Evolutionary conservation across 2,888 invertebrate species (phyloP).

Genomic region (Nudaria mundana): DNA sequence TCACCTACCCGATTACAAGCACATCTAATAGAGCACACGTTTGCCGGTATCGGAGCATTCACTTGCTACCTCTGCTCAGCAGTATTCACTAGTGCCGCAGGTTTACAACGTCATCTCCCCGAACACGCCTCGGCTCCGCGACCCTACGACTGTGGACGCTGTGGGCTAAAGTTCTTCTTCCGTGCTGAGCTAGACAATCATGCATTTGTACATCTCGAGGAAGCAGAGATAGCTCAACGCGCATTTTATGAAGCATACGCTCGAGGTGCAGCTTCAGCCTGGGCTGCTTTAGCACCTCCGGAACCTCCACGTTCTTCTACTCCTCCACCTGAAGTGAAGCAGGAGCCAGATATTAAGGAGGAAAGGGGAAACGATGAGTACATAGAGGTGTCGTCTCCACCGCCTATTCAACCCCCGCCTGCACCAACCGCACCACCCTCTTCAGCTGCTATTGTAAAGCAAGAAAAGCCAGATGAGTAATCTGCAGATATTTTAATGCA

Average conservation of each 20-base stretch:
- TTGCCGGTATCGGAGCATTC: constrained; percentile 91
- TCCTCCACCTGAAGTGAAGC: constrained; percentile 50
- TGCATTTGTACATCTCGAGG: constrained; percentile 81
- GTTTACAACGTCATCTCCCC: constrained; percentile 90
- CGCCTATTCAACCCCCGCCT: constrained; percentile 45
- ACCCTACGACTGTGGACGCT: constrained; percentile 92
- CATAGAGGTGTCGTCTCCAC: constrained; percentile 73
- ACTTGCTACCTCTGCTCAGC: constrained; percentile 94
- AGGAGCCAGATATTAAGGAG: constrained; percentile 70
- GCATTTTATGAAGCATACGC: constrained; percentile 75
- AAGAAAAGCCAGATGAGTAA: constrained; percentile 68
- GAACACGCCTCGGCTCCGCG: constrained; percentile 90
- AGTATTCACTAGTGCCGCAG: constrained; percentile 91
- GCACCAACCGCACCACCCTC: constrained; percentile 36
- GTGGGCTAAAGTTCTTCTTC: constrained; percentile 94
- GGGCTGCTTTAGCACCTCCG: constrained; percentile 67
- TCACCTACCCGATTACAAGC: constrained; percentile 88
- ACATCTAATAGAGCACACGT: constrained; percentile 96
- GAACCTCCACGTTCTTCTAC: constrained; percentile 41
- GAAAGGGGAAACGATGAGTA: constrained; percentile 70
- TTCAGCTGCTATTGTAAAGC: constrained; percentile 57
- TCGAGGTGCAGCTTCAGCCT: constrained; percentile 68
- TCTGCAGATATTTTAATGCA: constrained; percentile 6
- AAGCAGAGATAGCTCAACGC: constrained; percentile 74
- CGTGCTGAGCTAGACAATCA: constrained; percentile 96